Base-by-base conservation (phyloP, 1,140 invertebrate species). In the Choristoneura fumiferana region DNA sequence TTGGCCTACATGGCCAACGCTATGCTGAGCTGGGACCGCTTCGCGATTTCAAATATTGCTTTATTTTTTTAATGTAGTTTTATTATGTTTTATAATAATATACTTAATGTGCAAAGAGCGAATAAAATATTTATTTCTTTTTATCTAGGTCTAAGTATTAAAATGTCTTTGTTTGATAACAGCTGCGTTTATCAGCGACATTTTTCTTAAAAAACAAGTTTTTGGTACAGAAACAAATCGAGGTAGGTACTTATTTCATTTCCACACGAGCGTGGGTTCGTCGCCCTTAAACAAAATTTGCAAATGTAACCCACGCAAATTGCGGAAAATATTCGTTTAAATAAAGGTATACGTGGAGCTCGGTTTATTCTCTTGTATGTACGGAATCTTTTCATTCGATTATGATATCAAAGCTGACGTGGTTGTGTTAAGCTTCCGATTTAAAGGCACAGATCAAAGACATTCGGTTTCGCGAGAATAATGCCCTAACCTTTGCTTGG, bases 281-380 rank as follows among this genome's bases (percentile, higher is more conserved):
- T 45, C 17, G 18, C 17, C 43, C 22, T 49, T 49, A 49, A 49
- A 49, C 18, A 6, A 5, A 49, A 13, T 49, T 43, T 33, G 18
- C 17, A 18, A 22, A 12, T 22, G 22, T 22, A 49, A 1, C 10
- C 1, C 5, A 49, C n/a, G n/a, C 18, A 12, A 45, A 12, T 49
- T 29, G 2, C 14, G 18, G 22, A 13, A 13, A 8, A 33, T 49
- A 49, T 49, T 39, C 12, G 17, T 22, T 29, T 10, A n/a, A n/a
- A 8, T 13, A 13, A 29, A 49, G n/a, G 15, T 17, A 8, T 1
- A 40, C 17, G 13, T n/a, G 14, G 14, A 17, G 8, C 18, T 49
- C 6, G 18, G 10, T 29, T 5, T 33, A 49, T 49, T 49, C 8
- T 33, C n/a, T 13, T 9, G 17, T 17, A 13, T 45, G 17, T 22